A percentile compares a stretch with the other conserved stretches of the same genome.
Conservation (phyloP, 2,113 vertebrate genomes). For the Menidia beryllina region DNA sequence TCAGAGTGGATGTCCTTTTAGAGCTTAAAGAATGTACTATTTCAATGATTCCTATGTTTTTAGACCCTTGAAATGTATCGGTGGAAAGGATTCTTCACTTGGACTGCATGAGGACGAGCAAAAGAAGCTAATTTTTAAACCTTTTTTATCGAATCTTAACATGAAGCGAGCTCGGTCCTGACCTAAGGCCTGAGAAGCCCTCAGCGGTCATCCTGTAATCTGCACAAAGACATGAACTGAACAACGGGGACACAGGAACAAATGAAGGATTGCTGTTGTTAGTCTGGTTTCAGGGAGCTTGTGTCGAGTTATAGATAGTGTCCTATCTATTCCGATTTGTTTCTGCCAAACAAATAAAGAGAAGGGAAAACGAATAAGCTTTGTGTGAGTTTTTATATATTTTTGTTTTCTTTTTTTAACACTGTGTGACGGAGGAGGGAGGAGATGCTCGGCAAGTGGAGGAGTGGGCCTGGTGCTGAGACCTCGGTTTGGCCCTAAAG, state of each 20-base stretch:
- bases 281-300: conserved; percentile 70
- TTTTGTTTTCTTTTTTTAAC: no score
- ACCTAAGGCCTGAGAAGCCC: conserved; percentile 23
- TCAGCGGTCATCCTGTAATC: conserved; percentile 48
- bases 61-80: conserved; percentile 72
- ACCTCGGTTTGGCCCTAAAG: conserved; percentile 56
- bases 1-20: conserved; percentile 55
- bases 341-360: conserved; percentile 81
- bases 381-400: conserved; percentile 31
- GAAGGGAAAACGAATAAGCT: conserved; percentile 14
- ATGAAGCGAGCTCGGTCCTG: conserved; percentile 40
- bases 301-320: conserved; percentile 45
- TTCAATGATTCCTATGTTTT: conserved; percentile 50
- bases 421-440: conserved; percentile 6
- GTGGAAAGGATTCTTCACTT: conserved; percentile 17
- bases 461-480: conserved; percentile 43
- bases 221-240: conserved; percentile 52
- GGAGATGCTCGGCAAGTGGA: conserved; percentile 50
- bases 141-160: conserved; percentile 24
- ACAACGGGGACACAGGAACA: conserved; percentile 32
- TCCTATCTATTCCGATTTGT: conserved; percentile 57
- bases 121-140: conserved; percentile 14
- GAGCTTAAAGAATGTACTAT: conserved; percentile 72
- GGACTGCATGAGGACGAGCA: conserved; percentile 35
- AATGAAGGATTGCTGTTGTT: conserved; percentile 64